Evolutionary conservation across 2,113 vertebrate genomes (phyloP), one percentile per base, ranked within the genome.

Genomic region (Clinocottus analis): DNA sequence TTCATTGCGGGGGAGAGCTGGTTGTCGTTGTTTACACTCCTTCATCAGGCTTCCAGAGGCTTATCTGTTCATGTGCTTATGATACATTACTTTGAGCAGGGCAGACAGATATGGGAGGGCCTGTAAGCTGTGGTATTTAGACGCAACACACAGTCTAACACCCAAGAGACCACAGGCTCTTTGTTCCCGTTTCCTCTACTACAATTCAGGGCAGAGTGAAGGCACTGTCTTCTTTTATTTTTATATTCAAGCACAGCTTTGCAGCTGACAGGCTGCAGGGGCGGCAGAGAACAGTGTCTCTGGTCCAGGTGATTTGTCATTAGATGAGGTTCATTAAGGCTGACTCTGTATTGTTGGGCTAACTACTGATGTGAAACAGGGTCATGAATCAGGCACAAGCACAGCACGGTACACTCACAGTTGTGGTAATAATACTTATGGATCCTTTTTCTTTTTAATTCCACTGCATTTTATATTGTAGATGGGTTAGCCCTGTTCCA

Each of bases 261-360:
- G 73, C 74, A 83, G 81, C 84, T 87, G 89, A 85, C 72, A 72
- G 77, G 76, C 85, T 85, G 73, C 49, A 82, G 77, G 69, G 74
- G 59, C 39, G 14, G 82, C 53, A 83, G 82, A 83, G 88, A 82
- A 81, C 61, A 59, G 63, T 39, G 67, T 85, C 77, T 86, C 83
- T 63, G 74, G 82, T 63, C 78, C 85, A 91, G 90, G 90, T 91
- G 90, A 91, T 87, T 89, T 91, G 89, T 91, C 88, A 89, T 88
- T 84, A 78, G 88, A 83, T 86, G 72, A 72, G 83, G 80, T 87
- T 93, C 83, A 85, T 91, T 92, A 87, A 43, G 75, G 76, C 71
- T 77, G 84, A 58, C 82, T 72, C 70, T 76, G 75, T 75, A 74
- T 87, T 86, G 69, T 80, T 86, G 86, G 74, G 71, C 61, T 79